Percentiles rank a stretch among this genome's conserved stretches.
Evolutionary conservation across 2,797 vertebrate species (phyloP).

Genomic region (Onychomys torridus): DNA sequence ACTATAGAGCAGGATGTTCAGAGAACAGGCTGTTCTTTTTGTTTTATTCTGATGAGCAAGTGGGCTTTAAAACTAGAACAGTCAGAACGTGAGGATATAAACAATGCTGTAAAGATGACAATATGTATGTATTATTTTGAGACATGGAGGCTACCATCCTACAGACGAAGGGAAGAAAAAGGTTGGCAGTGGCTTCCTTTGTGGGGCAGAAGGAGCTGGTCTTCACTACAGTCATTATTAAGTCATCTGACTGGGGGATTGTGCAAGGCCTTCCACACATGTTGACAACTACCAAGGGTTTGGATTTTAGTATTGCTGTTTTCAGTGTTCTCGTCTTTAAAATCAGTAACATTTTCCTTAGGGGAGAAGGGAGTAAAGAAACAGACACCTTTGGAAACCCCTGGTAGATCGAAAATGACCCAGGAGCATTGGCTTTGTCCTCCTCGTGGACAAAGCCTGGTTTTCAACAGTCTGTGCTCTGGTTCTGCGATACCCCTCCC

Average conservation of each 20-base stretch:
- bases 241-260: not conserved
- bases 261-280: not conserved
- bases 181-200: not conserved
- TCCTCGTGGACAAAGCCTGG: not conserved
- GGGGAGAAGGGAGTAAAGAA: not conserved
- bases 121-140: not conserved
- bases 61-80: not conserved
- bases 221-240: not conserved
- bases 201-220: too few species aligned
- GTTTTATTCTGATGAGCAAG: not conserved
- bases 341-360: slow-evolving; percentile 19
- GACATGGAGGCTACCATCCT: not conserved
- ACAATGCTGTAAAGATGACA: slow-evolving; percentile 10
- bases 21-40: not conserved
- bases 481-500: not conserved
- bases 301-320: not conserved
- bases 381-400: not conserved
- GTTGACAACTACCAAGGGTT: not conserved
- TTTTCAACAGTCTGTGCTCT: not conserved
- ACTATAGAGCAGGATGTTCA: not conserved
- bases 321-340: not conserved
- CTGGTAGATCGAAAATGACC: slow-evolving; percentile 18
- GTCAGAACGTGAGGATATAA: not conserved
- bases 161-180: not conserved
- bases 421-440: not conserved